These are phyloP conservation scores for Drosophila watanabei DNA, from an alignment of 1,140 invertebrate species.

Conservation along the genomic window DNA sequence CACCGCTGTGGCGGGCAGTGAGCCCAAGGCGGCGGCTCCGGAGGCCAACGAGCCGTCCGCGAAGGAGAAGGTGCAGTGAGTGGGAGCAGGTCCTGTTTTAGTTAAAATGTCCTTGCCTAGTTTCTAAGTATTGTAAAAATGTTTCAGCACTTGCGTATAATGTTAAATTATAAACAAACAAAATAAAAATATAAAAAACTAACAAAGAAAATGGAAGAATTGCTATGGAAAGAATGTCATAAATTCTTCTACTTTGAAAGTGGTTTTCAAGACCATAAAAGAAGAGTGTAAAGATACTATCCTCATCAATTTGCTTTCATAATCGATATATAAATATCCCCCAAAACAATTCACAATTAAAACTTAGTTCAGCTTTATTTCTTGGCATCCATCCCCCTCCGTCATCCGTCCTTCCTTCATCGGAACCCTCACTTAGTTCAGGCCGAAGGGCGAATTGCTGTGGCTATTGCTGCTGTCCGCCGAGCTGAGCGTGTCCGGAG, in stretches of 20 bases:
- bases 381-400: neutral
- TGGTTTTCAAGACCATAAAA: neutral
- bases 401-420: neutral
- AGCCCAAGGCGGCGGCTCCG: conserved; percentile 62
- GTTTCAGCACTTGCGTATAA: conserved; percentile 72
- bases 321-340: neutral
- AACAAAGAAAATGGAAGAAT: neutral
- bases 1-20: conserved; percentile 69
- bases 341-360: neutral
- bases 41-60: conserved; percentile 18
- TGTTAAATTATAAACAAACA: conserved; percentile 76
- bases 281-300: neutral
- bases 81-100: conserved; percentile 49
- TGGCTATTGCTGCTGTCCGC: conserved; percentile 87
- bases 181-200: conserved; percentile 39
- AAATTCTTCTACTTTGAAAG: neutral
- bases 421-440: conserved; percentile 53
- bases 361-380: conserved; percentile 19
- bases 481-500: conserved; percentile 87
- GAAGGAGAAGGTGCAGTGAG: conserved; percentile 43
- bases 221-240: no score
- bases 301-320: neutral
- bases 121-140: conserved; percentile 83
- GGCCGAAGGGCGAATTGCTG: conserved; percentile 56
- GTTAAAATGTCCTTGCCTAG: conserved; percentile 78